Percentiles rank a stretch among this genome's conserved stretches.
Conservation (phyloP, 2,888 invertebrate genomes). For the Dryobotodes eremita region DNA sequence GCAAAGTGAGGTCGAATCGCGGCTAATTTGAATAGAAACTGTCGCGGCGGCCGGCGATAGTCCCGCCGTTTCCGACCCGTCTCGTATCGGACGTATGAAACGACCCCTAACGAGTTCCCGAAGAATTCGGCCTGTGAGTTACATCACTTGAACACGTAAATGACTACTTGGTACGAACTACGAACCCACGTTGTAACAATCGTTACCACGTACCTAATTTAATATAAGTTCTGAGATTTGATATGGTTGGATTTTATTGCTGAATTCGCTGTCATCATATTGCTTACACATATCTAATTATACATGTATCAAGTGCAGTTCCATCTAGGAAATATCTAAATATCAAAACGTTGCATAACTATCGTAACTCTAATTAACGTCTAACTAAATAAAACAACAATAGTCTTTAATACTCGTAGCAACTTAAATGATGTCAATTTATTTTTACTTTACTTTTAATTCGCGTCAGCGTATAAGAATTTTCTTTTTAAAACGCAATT, state of each 20-base stretch:
- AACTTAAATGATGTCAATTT: background rate
- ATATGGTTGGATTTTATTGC: conserved; percentile 1
- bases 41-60: conserved; percentile 81
- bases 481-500: conserved; percentile 38
- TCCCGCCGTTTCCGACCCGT: conserved; percentile 81
- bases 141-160: conserved; percentile 79
- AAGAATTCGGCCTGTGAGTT: conserved; percentile 80
- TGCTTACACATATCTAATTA: too few relatives aligned
- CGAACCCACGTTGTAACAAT: conserved; percentile 46
- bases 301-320: background rate
- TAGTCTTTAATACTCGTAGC: background rate
- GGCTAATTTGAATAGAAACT: conserved; percentile 87
- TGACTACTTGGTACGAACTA: conserved; percentile 63
- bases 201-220: conserved; percentile 46
- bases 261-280: too few relatives aligned
- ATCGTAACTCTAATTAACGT: background rate
- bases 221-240: conserved; percentile 29
- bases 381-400: background rate
- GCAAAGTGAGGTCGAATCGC: conserved; percentile 67
- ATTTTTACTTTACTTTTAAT: too few relatives aligned
- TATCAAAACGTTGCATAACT: background rate
- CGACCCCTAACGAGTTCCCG: conserved; percentile 78
- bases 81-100: conserved; percentile 76
- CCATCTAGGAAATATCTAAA: background rate
- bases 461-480: background rate